Evolutionary conservation across 2,113 vertebrate genomes (phyloP).

Genomic region (Bufo gargarizans): DNA sequence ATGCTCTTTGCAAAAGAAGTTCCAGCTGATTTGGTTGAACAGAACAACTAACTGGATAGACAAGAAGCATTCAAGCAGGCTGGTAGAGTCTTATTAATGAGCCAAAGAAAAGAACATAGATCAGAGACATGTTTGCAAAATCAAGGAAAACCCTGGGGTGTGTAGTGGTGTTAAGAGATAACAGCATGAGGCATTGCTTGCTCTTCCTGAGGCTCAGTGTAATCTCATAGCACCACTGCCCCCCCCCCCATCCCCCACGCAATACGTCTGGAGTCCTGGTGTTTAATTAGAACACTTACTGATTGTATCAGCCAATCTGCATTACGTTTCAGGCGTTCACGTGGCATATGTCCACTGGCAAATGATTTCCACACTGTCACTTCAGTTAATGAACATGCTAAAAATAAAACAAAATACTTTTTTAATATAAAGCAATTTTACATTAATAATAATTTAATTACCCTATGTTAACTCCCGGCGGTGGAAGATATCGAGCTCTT

Average conservation of each 20-base stretch:
- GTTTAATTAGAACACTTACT: constrained; percentile 54
- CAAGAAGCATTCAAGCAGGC: not conserved
- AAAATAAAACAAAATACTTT: constrained; percentile 48
- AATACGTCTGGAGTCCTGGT: not conserved
- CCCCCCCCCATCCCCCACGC: not conserved
- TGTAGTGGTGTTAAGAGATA: constrained; percentile 52
- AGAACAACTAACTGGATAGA: constrained; percentile 8
- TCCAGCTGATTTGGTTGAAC: constrained; percentile 21
- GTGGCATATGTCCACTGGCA: constrained; percentile 43
- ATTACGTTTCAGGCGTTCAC: constrained; percentile 28
- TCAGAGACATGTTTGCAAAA: constrained; percentile 47
- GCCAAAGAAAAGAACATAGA: constrained; percentile 32
- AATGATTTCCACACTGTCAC: constrained; percentile 50
- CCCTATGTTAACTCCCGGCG: constrained; percentile 21
- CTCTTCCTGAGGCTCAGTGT: constrained; percentile 38
- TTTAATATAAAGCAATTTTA: constrained; percentile 46
- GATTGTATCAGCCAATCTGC: constrained; percentile 36
- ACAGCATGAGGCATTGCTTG: constrained; percentile 41
- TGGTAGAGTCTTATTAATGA: constrained; percentile 43
- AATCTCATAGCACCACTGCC: constrained; percentile 39
- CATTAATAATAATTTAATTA: constrained; percentile 48
- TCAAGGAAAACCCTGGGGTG: constrained; percentile 42
- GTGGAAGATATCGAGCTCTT: constrained; percentile 1
- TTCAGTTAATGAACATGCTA: constrained; percentile 41
- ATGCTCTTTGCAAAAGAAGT: not conserved